Evolutionary conservation across 1,140 invertebrate genomes (phyloP), one percentile per base, ranked within the genome.

Genomic region (Contarinia nasturtii): DNA sequence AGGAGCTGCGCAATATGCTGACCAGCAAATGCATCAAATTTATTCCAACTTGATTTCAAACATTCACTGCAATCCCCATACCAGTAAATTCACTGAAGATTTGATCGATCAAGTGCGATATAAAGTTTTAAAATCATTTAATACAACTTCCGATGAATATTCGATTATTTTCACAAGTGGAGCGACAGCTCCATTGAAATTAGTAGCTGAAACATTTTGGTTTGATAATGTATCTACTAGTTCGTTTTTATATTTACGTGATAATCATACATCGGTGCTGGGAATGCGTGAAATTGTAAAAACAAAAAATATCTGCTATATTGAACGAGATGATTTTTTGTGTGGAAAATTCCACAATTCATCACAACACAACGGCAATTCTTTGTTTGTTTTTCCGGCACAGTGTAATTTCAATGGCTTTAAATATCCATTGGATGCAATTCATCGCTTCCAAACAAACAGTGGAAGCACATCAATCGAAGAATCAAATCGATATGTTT

Each of bases 221-320:
- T 89, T 78, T 59, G 50, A 48, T 14, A 44, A 50, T 48, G 52
- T 55, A 47, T 48, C 50, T 27, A 37, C 49, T 10, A 51, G 62
- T 42, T 50, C 52, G 52, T 86, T 93, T 61, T 74, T 79, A 15
- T 92, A 95, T 59, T 66, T 86, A 36, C 73, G 80, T 56, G 91
- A 97, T 59, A 95, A 89, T 61, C 93, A 98, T 58, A 97, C 92
- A 1, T 96, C 91, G 5, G 87, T 94, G 2, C 68, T 95, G 50
- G 92, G 92, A 15, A 83, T 95, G 75, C 68, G 91, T 60, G 85
- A 85, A 65, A 49, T 77, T 50, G 65, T 66, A 1, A 49, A 63
- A 45, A 61, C 65, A 33, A 70, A 66, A 47, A 66, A 69, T 42
- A 56, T 78, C 14, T 62, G 65, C 37, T 69, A 72, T 47, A 62